Evolutionary conservation across 1,140 invertebrate species (phyloP).

Genomic region (Drosophila sturtevanti): DNA sequence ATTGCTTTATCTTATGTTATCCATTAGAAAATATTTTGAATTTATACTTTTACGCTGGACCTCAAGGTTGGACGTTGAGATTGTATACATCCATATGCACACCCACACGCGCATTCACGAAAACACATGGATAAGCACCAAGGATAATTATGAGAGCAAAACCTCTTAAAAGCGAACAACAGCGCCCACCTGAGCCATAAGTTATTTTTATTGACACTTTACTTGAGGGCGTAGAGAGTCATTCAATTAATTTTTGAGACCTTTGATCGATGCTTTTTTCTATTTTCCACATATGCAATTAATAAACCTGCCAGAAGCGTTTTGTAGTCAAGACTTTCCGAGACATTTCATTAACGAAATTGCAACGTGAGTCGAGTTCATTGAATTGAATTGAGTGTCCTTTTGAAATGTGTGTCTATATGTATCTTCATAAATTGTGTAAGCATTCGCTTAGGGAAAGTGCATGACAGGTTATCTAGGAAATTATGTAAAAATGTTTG

Average conservation of each 20-base stretch:
- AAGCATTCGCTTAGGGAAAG: slow-evolving; percentile 35
- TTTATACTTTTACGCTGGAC: slow-evolving; percentile 4
- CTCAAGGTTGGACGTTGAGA: no score
- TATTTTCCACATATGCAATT: slow-evolving; percentile 40
- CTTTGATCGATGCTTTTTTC: slow-evolving; percentile 37
- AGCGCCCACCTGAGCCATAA: slow-evolving; percentile 28
- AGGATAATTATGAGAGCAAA: not conserved
- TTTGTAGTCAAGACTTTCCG: not conserved
- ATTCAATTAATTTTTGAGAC: slow-evolving; percentile 42
- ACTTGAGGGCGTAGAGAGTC: slow-evolving; percentile 13
- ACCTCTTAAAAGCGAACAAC: not conserved
- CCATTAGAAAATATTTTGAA: not conserved
- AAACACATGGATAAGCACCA: not conserved
- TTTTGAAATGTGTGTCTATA: not conserved
- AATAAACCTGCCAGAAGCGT: slow-evolving; percentile 20
- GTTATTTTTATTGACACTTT: slow-evolving; percentile 7
- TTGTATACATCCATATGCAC: no score
- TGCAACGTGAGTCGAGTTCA: slow-evolving; percentile 24
- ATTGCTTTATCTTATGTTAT: no score
- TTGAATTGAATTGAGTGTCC: slow-evolving; percentile 36
- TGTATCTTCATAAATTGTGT: slow-evolving; percentile 43
- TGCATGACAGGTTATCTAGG: slow-evolving; percentile 32
- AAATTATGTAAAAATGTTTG: slow-evolving; percentile 39
- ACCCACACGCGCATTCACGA: not conserved
- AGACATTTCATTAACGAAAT: slow-evolving; percentile 49